Base-by-base conservation (phyloP, 2,113 vertebrate genomes). In the Mobula hypostoma region DNA sequence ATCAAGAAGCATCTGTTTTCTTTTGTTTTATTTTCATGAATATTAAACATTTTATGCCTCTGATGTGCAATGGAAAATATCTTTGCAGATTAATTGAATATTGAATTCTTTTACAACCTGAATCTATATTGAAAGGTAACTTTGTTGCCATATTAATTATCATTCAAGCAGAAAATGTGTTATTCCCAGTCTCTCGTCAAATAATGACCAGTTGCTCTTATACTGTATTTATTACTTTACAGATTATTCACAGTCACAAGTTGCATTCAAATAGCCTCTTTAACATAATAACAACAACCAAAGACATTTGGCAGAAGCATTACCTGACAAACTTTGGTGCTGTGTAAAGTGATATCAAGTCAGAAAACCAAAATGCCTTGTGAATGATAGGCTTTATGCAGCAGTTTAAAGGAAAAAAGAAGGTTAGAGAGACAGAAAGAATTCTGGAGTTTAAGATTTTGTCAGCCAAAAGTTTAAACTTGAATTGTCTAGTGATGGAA, bases 11-110 rank as follows among this genome's bases (percentile, higher is more conserved):
- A 90, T 90, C 61, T 90, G 85, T 90, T 90, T 90, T 66, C 85
- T 68, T 90, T 90, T 90, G 85, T 66, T 90, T 68, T 90, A 63
- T 90, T 88, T 88, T 66, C 85, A 90, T 90, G 85, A 90, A 90
- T 90, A 90, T 90, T 68, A 66, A 66, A 63, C 58, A 63, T 66
- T 32, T 66, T 66, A 66, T 66, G 61, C 85, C 29, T 68, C 58
- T 66, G 29, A 90, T 66, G 29, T 19, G 61, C 7, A 66, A 7
- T 29, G 32, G 61, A 90, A 68, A 90, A 90, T n/a, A 68, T 61
- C 85, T 66, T 90, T 90, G 32, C 27, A 88, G 83, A 88, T 88
- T 88, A 88, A 88, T 88, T 88, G 27, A n/a, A n/a, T 63, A 88
- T 88, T 88, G 85, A 90, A 12, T 63, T 24, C 32, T 90, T 68